phyloP scores from a whole-genome alignment of 1,140 invertebrate species.

The Cotesia typhae region DNA sequence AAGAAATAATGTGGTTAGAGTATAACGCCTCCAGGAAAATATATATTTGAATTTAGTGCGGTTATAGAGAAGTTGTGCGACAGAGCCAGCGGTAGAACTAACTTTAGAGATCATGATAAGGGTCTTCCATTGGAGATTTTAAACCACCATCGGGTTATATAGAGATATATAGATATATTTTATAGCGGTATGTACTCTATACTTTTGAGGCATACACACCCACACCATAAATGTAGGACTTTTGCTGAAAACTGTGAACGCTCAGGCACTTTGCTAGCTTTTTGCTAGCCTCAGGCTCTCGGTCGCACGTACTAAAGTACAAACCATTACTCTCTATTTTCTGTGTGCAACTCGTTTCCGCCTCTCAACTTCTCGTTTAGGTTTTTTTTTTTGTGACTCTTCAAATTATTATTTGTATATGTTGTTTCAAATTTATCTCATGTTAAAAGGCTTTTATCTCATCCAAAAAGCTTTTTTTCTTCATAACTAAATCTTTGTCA shows the following conservation, averaged over 20 bases:
- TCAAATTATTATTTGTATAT: neutral
- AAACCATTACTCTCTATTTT: constrained; percentile 31
- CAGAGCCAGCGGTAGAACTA: neutral
- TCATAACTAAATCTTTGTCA: neutral
- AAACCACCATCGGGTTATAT: constrained; percentile 6
- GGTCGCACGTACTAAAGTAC: constrained; percentile 26
- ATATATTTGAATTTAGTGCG: constrained; percentile 22
- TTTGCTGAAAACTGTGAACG: constrained; percentile 27
- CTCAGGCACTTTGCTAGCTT: constrained; percentile 26
- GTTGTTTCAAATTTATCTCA: neutral
- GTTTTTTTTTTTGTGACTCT: neutral
- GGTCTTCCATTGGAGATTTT: constrained; percentile 33
- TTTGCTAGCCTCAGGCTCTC: constrained; percentile 21
- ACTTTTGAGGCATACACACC: neutral
- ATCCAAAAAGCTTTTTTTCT: neutral
- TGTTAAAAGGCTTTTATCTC: neutral
- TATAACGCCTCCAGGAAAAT: neutral
- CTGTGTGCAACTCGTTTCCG: constrained; percentile 15
- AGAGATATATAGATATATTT: neutral
- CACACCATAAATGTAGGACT: constrained; percentile 1
- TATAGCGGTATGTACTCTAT: neutral
- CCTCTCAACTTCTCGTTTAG: neutral
- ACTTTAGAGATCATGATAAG: constrained; percentile 30
- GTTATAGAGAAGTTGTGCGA: constrained; percentile 3
- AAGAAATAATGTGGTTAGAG: too few species aligned